Evolutionary conservation across 1,140 invertebrate species (phyloP).

Genomic region (Aphaenogaster ashmeadi): DNA sequence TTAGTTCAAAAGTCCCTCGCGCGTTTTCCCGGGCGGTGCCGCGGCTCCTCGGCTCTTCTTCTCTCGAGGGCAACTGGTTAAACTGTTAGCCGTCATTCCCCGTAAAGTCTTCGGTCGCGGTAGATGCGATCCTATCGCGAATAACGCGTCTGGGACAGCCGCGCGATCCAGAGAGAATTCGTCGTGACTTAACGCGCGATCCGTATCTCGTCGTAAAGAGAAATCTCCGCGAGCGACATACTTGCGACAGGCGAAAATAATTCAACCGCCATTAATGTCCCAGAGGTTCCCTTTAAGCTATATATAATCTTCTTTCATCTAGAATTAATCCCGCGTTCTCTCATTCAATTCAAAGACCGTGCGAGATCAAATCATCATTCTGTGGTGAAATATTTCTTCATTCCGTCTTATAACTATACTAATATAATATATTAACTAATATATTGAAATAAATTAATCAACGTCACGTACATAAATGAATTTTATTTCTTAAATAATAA

Average conservation of each 20-base stretch:
- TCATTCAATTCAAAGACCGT: neutral
- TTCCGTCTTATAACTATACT: neutral
- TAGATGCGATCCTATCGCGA: neutral
- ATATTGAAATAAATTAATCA: neutral
- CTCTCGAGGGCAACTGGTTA: neutral
- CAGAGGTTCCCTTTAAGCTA: neutral
- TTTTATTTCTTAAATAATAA: neutral
- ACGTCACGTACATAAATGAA: neutral
- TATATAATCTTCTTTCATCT: slow-evolving; percentile 8
- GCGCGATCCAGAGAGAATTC: slow-evolving; percentile 16
- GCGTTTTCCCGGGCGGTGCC: neutral
- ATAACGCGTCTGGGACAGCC: neutral
- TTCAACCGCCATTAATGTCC: slow-evolving; percentile 27
- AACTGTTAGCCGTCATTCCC: slow-evolving; percentile 26
- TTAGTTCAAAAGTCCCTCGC: slow-evolving; percentile 26
- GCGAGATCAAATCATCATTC: neutral
- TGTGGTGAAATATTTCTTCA: neutral
- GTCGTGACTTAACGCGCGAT: slow-evolving; percentile 28
- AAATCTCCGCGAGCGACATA: neutral
- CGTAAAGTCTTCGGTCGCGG: neutral
- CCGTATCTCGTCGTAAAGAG: neutral
- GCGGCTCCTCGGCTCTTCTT: neutral
- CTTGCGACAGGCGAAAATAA: slow-evolving; percentile 2
- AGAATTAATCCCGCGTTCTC: slow-evolving; percentile 4
- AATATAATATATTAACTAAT: neutral